These are phyloP conservation scores for Notothenia rossii DNA, from an alignment of 2,113 vertebrate species.

Conservation along the genomic window DNA sequence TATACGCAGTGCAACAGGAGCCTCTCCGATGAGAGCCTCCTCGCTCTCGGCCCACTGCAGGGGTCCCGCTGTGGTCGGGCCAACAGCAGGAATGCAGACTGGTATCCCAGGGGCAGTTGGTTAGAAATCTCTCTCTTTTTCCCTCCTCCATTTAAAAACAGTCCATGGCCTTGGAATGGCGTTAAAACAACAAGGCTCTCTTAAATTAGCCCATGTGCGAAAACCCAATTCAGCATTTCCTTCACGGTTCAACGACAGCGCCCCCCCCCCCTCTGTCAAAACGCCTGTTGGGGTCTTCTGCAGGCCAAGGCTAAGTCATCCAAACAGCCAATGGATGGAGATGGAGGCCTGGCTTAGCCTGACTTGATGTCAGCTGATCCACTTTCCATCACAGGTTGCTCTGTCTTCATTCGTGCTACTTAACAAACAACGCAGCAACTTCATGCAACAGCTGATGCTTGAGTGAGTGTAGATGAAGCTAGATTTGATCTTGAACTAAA, in stretches of 20 bases:
- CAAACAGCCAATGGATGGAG: conserved; percentile 60
- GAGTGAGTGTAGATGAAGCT: too few relatives aligned
- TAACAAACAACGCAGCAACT: neutral
- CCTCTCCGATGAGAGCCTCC: conserved; percentile 29
- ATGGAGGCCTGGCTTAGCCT: conserved; percentile 28
- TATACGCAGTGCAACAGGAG: conserved; percentile 40
- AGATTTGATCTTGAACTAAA: too few relatives aligned
- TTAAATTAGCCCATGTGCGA: conserved; percentile 57
- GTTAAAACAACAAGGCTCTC: conserved; percentile 64
- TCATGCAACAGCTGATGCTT: conserved; percentile 8
- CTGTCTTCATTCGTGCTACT: neutral
- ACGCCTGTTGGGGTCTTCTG: conserved; percentile 15
- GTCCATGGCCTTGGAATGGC: conserved; percentile 37
- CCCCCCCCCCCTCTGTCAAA: conserved; percentile 9
- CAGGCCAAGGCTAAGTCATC: conserved; percentile 28
- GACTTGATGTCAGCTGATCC: conserved; percentile 4
- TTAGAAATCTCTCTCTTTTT: conserved; percentile 54
- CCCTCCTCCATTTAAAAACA: conserved; percentile 16
- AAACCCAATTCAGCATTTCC: conserved; percentile 58
- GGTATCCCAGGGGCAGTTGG: conserved; percentile 63
- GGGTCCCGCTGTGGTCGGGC: conserved; percentile 63
- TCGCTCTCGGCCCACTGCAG: conserved; percentile 38
- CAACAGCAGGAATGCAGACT: conserved; percentile 63
- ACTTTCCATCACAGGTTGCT: conserved; percentile 44
- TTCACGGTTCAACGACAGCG: conserved; percentile 33